phyloP scores from a whole-genome alignment of 1,140 invertebrate species.

The Hydropsyche tenuis region DNA sequence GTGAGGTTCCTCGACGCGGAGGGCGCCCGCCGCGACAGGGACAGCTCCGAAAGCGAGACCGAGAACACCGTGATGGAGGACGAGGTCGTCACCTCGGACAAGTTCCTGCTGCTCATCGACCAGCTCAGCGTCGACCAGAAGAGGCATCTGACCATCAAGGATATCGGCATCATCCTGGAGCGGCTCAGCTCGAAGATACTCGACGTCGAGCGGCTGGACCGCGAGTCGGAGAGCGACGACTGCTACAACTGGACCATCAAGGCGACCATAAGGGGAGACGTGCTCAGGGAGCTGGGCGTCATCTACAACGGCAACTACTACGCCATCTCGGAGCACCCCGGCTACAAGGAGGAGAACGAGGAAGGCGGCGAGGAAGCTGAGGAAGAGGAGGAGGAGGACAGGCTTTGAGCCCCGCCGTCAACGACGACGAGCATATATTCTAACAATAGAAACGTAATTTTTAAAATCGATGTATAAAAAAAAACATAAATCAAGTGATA shows the following conservation, averaged over 20 bases:
- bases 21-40: slow-evolving; percentile 69
- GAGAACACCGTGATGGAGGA: slow-evolving; percentile 92
- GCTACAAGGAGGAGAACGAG: slow-evolving; percentile 86
- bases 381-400: slow-evolving; percentile 79
- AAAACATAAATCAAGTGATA: slow-evolving; percentile 29
- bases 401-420: slow-evolving; percentile 71
- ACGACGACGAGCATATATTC: slow-evolving; percentile 51
- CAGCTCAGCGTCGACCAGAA: slow-evolving; percentile 91
- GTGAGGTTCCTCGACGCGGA: slow-evolving; percentile 79
- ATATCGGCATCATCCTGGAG: slow-evolving; percentile 93
- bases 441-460: slow-evolving; percentile 21
- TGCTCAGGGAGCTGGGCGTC: slow-evolving; percentile 86
- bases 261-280: slow-evolving; percentile 89
- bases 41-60: slow-evolving; percentile 90
- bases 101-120: slow-evolving; percentile 90
- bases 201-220: slow-evolving; percentile 88
- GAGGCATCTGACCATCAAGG: slow-evolving; percentile 89
- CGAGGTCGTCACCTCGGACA: slow-evolving; percentile 85
- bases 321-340: slow-evolving; percentile 91
- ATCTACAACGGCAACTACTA: slow-evolving; percentile 96
- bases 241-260: slow-evolving; percentile 95
- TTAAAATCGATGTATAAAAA: slow-evolving; percentile 3
- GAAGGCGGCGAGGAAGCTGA: slow-evolving; percentile 81
- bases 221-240: slow-evolving; percentile 88
- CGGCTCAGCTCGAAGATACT: slow-evolving; percentile 90